Conservation (phyloP, 2,888 invertebrate species). For the Lysandra coridon region DNA sequence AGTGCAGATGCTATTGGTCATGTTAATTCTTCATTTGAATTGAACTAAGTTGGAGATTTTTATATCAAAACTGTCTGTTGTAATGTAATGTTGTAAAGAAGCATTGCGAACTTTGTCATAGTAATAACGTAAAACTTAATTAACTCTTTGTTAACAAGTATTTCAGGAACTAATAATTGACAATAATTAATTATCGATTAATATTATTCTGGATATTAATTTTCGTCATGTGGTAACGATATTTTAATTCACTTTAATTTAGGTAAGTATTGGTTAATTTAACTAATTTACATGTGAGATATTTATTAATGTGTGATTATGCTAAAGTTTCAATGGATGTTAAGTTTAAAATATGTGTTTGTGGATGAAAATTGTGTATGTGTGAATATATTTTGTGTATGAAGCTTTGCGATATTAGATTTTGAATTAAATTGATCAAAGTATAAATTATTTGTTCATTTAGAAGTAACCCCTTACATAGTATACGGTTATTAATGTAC, state of each 20-base stretch:
- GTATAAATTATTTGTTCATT: not conserved
- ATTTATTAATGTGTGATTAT: not conserved
- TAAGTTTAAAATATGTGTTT: not conserved
- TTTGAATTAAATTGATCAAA: not conserved
- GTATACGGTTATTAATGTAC: too few species aligned
- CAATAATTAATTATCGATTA: not conserved
- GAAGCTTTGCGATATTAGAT: not conserved
- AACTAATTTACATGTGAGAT: not conserved
- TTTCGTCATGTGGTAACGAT: not conserved
- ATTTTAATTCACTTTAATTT: not conserved
- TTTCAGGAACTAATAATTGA: not conserved
- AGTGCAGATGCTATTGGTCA: constrained; percentile 34
- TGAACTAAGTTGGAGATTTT: constrained; percentile 33
- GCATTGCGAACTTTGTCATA: not conserved
- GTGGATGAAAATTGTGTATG: not conserved
- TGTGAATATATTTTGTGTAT: not conserved
- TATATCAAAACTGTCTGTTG: not conserved
- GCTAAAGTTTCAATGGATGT: not conserved
- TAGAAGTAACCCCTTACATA: not conserved
- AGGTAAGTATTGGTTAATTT: not conserved
- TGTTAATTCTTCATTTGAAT: constrained; percentile 43
- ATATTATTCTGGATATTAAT: not conserved
- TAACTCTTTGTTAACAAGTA: not conserved
- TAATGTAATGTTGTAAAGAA: not conserved
- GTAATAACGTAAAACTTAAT: not conserved